Percentiles rank a stretch among this genome's conserved stretches.
phyloP scores from a whole-genome alignment of 1,140 invertebrate species.

The Trichonephila clavata region DNA sequence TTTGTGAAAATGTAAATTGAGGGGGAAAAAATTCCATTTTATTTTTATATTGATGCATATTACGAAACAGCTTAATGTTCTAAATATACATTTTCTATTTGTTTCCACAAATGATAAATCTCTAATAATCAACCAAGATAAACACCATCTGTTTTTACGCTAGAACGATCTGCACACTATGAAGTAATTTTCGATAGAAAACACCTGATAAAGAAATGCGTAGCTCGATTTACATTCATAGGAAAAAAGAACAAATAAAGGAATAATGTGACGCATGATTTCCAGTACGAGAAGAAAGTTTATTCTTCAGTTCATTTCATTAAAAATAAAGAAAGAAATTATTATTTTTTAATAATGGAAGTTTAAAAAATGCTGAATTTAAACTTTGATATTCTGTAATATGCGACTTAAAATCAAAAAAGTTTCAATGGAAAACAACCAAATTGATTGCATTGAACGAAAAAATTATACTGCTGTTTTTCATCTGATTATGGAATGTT shows the following conservation, averaged over 20 bases:
- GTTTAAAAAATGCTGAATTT: no score
- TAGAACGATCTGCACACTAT: not conserved
- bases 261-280: slow-evolving; percentile 9
- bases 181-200: slow-evolving; percentile 26
- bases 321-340: no score
- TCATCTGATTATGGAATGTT: no score
- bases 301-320: no score
- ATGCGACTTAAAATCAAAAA: no score
- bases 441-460: no score
- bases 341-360: no score
- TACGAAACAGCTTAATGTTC: not conserved
- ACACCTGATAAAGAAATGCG: slow-evolving; percentile 40
- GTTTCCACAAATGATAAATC: slow-evolving; percentile 6
- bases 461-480: no score
- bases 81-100: not conserved
- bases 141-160: slow-evolving; percentile 26
- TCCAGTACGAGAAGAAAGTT: not conserved
- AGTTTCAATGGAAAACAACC: no score
- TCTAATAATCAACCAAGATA: not conserved
- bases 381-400: no score
- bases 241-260: not conserved
- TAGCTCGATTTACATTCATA: not conserved
- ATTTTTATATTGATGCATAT: not conserved
- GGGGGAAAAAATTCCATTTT: no score
- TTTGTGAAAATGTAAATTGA: no score